These are phyloP conservation scores for Acanthiza pusilla DNA, from an alignment of 2,797 vertebrate genomes.

Conservation along the genomic window DNA sequence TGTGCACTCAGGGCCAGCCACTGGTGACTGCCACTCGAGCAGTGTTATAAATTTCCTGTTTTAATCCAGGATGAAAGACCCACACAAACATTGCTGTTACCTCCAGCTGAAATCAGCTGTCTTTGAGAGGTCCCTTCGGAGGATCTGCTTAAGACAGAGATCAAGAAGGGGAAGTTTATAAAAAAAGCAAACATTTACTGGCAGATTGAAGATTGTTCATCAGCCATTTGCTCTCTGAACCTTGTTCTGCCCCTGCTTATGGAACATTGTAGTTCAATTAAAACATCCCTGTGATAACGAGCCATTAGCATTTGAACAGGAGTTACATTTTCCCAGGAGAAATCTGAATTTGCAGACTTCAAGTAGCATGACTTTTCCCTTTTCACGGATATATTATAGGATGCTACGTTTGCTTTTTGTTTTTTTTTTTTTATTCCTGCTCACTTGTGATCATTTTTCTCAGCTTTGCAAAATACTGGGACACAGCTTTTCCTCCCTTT, in stretches of 20 bases:
- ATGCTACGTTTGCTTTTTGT: background rate
- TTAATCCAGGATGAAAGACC: background rate
- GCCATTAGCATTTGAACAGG: constrained; percentile 24
- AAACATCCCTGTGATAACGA: constrained; percentile 3
- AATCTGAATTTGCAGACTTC: background rate
- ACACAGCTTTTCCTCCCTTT: background rate
- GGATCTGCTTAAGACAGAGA: background rate
- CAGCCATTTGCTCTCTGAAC: constrained; percentile 29
- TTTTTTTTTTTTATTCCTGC: background rate
- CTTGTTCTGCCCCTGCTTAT: background rate
- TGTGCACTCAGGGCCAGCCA: background rate
- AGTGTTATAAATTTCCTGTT: background rate
- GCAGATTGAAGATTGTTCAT: background rate
- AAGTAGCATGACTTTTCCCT: background rate
- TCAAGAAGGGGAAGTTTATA: background rate
- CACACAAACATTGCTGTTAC: background rate
- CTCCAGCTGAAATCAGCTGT: background rate
- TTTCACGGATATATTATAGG: background rate
- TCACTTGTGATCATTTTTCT: background rate
- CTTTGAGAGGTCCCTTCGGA: background rate
- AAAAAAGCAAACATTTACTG: background rate
- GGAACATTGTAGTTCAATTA: background rate
- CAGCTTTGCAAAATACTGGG: background rate
- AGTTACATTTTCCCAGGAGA: background rate
- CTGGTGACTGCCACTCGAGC: background rate